Evolutionary conservation across 1,140 invertebrate genomes (phyloP), one percentile per base, ranked within the genome.

Genomic region (Pachypeltis micranthus): DNA sequence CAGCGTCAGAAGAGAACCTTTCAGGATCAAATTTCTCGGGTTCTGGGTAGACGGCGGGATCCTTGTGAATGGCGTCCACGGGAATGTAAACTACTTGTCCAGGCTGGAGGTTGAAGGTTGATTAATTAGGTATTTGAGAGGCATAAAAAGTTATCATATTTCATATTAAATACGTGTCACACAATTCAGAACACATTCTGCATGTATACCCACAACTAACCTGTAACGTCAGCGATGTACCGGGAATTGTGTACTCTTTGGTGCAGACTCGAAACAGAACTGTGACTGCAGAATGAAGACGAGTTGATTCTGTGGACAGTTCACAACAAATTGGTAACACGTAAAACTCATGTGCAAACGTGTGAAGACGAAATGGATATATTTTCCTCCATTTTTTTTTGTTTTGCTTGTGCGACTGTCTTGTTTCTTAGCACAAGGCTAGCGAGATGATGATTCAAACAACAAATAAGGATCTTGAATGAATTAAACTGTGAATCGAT

Each of bases 111-210:
- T 75, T 65, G 0, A 72, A 0, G 80, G 79, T 1, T 73, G 84
- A 65, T 81, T 39, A 39, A 39, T 39, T 39, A n/a, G n/a, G n/a
- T n/a, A n/a, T n/a, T n/a, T n/a, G n/a, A n/a, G n/a, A n/a, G n/a
- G n/a, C 82, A 14, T 83, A 82, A 70, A 83, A 86, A 2, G 83
- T 81, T 14, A 85, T 68, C 63, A 77, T 65, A 1, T 39, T 63
- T n/a, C 54, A 27, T 12, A 70, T 39, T 39, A 10, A 10, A 39
- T 39, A 39, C 7, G 7, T 39, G 7, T n/a, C 34, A 10, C 34
- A 7, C 72, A 19, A 67, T 63, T 51, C 71, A 68, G n/a, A n/a
- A 39, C 62, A 79, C 77, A 28, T n/a, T n/a, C 34, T 39, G 34
- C 7, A 39, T 39, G 7, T 10, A 39, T 39, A 39, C 7, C 34